Conservation (phyloP, 2,888 invertebrate species). For the Andrena praecox region DNA sequence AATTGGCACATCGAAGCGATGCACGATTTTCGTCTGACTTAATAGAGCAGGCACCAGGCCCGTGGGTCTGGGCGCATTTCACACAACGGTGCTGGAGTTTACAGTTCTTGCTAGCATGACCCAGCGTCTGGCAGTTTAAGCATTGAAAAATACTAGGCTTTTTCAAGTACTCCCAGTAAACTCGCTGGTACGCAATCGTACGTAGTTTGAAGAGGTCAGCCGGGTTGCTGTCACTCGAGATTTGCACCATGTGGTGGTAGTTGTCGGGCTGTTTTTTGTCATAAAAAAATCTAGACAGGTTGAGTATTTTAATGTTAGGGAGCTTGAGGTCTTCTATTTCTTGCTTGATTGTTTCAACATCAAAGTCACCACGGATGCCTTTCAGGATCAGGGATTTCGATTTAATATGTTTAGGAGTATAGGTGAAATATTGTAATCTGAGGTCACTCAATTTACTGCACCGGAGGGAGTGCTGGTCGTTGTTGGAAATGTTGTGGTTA, state of each 20-base stretch:
- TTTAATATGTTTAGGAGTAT: too few species aligned
- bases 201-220: not conserved
- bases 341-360: not conserved
- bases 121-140: not conserved
- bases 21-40: too few species aligned
- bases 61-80: conserved; percentile 2
- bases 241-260: not conserved
- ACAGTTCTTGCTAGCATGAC: conserved; percentile 2
- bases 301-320: not conserved
- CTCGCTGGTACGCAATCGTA: not conserved
- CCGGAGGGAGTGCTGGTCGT: too few species aligned
- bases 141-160: not conserved
- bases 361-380: not conserved
- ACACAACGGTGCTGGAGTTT: not conserved
- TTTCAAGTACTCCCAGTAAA: not conserved
- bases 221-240: not conserved
- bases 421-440: too few species aligned
- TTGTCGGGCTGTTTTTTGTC: not conserved
- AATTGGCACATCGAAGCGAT: not conserved
- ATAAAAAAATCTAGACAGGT: not conserved
- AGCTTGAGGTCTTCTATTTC: not conserved
- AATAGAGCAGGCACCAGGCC: not conserved
- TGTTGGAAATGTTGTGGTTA: too few species aligned
- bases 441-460: too few species aligned
- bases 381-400: too few species aligned